Evolutionary conservation across 1,140 invertebrate genomes (phyloP), one percentile per base, ranked within the genome.

Genomic region (Atta colombica): DNA sequence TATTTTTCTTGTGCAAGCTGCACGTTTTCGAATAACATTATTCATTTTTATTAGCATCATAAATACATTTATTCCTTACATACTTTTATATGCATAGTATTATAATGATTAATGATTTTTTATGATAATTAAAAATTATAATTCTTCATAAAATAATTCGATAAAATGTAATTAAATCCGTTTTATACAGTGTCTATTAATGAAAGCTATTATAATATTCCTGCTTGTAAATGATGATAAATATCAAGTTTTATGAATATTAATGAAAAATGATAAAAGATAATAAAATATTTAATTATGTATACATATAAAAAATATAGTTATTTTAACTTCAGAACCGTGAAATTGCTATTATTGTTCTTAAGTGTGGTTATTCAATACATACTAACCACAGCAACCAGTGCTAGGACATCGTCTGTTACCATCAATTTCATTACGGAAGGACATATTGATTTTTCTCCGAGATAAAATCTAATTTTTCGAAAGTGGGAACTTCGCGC

Each of bases 311-410:
- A n/a, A 63, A 51, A 28, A 35, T 53, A 39, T 63, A 25, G 10
- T 21, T 60, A 69, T 35, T 45, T 75, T 25, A n/a, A 65, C 4
- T 12, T 7, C 0, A 21, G 0, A 81, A 14, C 12, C 14, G n/a
- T 39, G n/a, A 39, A 39, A 35, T n/a, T 1, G n/a, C 7, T 58
- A 18, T 55, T 8, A 69, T 16, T 68, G 0, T 45, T 1, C 35
- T 49, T 71, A 74, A 7, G 2, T 35, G n/a, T 53, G n/a, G 2
- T 21, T 81, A 39, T 55, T 49, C 71, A 58, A 61, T 31, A 25
- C 21, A 58, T 81, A 88, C 77, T 85, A 85, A 89, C 89, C 88
- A 31, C 69, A 90, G 18, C 39, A 78, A 53, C 35, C 31, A 8
- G 21, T 85, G 14, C 21, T 81, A 60, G n/a, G 7, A 35, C 25